These are phyloP conservation scores for Chaetura pelagica DNA, from an alignment of 2,113 vertebrate genomes.

Conservation along the genomic window DNA sequence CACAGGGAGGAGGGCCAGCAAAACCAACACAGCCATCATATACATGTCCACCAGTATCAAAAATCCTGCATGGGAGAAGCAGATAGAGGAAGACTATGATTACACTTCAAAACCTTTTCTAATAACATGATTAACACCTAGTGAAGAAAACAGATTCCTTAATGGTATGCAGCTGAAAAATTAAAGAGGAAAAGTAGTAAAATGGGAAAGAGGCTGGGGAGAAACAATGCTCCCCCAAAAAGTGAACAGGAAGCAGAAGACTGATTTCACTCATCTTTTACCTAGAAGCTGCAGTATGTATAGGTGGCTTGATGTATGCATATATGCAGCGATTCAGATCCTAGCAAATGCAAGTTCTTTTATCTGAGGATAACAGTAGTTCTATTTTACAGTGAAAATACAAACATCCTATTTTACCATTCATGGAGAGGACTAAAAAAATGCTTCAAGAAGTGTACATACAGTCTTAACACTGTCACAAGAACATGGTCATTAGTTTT, in stretches of 20 bases:
- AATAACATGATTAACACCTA: fast-evolving
- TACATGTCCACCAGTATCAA: not conserved
- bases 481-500: not conserved
- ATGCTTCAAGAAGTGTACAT: not conserved
- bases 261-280: not conserved
- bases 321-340: not conserved
- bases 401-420: not conserved
- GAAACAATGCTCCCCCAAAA: not conserved
- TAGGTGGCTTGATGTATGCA: not conserved
- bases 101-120: not conserved
- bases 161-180: not conserved
- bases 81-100: not conserved
- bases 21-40: not conserved
- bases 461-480: not conserved
- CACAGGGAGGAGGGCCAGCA: not conserved
- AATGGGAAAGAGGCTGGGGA: not conserved
- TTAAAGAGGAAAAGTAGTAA: not conserved
- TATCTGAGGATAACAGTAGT: not conserved
- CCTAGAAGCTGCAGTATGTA: not conserved
- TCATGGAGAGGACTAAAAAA: not conserved
- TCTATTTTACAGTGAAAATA: not conserved
- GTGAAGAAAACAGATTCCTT: not conserved
- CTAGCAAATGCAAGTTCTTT: not conserved
- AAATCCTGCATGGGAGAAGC: not conserved
- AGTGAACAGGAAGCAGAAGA: not conserved